phyloP scores from a whole-genome alignment of 2,797 vertebrate genomes.

The Coracias cyanogaster region DNA sequence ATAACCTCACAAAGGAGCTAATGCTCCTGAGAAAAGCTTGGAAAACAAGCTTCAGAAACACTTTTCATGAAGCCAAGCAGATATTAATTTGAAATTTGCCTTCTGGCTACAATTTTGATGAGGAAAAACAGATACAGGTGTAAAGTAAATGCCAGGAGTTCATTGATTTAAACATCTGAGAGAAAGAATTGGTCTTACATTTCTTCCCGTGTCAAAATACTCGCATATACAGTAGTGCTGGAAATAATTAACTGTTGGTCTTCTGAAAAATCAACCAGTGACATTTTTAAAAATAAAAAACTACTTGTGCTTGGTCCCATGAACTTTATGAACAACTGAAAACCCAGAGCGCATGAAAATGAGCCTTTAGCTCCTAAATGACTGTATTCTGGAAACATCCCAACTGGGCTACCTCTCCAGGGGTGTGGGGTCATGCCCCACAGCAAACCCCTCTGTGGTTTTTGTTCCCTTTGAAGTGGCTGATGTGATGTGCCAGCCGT shows the following conservation, averaged over 20 bases:
- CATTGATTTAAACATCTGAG: neutral
- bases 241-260: neutral
- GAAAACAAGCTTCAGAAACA: neutral
- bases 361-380: neutral
- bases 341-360: neutral
- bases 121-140: neutral
- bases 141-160: neutral
- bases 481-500: neutral
- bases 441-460: neutral
- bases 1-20: neutral
- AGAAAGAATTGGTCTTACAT: neutral
- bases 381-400: neutral
- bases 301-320: neutral
- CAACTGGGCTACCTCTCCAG: neutral
- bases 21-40: neutral
- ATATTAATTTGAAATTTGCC: neutral
- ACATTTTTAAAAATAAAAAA: neutral
- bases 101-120: neutral
- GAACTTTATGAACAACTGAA: neutral
- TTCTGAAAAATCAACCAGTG: neutral
- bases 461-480: neutral
- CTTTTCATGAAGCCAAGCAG: neutral
- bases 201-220: neutral
- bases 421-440: neutral
- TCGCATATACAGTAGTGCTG: neutral